phyloP scores from a whole-genome alignment of 2,888 invertebrate species.

The Cheilosia scutellata region DNA sequence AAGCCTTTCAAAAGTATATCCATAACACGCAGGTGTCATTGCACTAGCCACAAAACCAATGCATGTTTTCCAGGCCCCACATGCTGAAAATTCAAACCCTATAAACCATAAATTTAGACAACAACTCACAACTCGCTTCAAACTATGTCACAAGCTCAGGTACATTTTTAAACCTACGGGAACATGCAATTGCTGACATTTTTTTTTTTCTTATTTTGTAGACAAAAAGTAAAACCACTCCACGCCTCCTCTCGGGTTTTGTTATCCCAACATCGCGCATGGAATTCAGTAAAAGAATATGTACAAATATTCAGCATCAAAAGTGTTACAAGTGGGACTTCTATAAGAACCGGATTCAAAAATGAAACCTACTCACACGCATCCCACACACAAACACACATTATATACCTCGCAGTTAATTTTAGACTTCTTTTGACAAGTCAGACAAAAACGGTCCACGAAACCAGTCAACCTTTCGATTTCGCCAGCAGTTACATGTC shows the following conservation, averaged over 20 bases:
- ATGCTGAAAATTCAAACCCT: constrained; percentile 13
- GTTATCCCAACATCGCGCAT: background rate
- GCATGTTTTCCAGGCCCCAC: constrained; percentile 1
- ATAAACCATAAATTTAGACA: constrained; percentile 36
- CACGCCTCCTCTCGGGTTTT: constrained; percentile 17
- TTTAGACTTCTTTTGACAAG: constrained; percentile 34
- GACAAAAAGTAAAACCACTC: constrained; percentile 25
- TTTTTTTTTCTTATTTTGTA: background rate
- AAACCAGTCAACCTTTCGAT: constrained; percentile 63
- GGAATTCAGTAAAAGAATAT: constrained; percentile 1
- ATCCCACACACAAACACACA: constrained; percentile 44
- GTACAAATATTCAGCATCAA: constrained; percentile 19
- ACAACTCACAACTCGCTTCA: constrained; percentile 51
- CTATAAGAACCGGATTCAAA: constrained; percentile 43
- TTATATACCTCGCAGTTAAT: constrained; percentile 30
- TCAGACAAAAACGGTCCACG: constrained; percentile 13
- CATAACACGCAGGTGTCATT: too few relatives aligned
- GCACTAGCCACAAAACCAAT: too few relatives aligned
- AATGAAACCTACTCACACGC: constrained; percentile 53
- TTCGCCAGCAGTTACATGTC: constrained; percentile 54
- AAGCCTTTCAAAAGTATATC: too few relatives aligned
- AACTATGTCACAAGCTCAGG: constrained; percentile 63
- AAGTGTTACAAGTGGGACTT: constrained; percentile 66
- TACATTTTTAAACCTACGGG: constrained; percentile 50
- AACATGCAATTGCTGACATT: constrained; percentile 27